phyloP scores from a whole-genome alignment of 2,888 invertebrate species.

The Drosophila borborema region DNA sequence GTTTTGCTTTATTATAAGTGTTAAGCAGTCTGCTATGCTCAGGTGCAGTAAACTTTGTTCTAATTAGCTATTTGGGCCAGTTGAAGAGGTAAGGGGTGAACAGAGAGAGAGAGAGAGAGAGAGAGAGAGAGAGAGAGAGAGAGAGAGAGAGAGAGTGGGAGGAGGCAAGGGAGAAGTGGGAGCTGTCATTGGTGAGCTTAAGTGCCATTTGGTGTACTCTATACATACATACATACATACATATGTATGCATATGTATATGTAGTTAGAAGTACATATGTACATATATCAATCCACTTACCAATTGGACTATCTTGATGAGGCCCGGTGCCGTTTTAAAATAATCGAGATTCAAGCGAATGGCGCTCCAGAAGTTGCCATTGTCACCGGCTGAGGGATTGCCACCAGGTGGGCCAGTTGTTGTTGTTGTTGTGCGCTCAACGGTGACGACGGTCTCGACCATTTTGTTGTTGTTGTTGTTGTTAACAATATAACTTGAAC shows the following conservation, averaged over 20 bases:
- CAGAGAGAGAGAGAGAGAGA: too few relatives aligned
- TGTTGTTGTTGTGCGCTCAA: constrained; percentile 88
- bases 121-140: too few relatives aligned
- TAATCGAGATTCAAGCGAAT: constrained; percentile 92
- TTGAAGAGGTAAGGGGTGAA: background rate
- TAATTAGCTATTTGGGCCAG: constrained; percentile 1
- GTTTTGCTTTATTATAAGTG: background rate
- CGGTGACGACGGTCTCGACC: constrained; percentile 93
- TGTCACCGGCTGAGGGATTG: constrained; percentile 75
- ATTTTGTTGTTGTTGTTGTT: constrained; percentile 87
- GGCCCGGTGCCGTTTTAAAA: constrained; percentile 92
- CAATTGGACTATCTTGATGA: constrained; percentile 92
- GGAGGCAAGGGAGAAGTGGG: background rate
- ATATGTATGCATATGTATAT: background rate
- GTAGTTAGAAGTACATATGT: background rate
- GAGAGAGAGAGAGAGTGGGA: too few relatives aligned
- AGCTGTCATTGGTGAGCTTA: background rate
- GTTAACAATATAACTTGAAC: constrained; percentile 17
- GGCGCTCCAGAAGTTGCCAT: constrained; percentile 87
- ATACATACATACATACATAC: background rate
- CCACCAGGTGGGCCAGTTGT: constrained; percentile 82
- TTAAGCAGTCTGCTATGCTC: background rate
- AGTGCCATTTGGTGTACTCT: constrained; percentile 1
- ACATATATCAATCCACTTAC: constrained; percentile 86
- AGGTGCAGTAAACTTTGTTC: background rate